Conservation (phyloP, 1,140 invertebrate species). For the Streblospio benedicti region DNA sequence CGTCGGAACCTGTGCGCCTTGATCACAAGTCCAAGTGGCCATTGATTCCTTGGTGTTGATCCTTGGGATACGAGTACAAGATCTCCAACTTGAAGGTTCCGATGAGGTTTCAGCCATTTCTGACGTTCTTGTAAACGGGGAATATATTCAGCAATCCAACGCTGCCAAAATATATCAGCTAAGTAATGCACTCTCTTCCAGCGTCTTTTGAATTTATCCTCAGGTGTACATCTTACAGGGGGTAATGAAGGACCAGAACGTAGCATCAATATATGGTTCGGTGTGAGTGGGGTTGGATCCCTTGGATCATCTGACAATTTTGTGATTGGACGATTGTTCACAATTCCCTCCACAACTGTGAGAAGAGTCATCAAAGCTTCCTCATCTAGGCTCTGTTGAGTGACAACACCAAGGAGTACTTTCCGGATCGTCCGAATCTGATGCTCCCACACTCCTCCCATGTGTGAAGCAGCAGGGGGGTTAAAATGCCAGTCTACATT, state of each 20-base stretch:
- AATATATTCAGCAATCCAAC: conserved; percentile 22
- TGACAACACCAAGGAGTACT: neutral
- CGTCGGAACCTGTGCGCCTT: too few species aligned
- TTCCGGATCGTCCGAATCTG: neutral
- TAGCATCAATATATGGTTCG: neutral
- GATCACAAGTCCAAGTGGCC: too few species aligned
- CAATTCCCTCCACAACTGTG: neutral
- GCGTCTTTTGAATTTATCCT: neutral
- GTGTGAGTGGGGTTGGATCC: neutral
- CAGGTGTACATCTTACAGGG: neutral
- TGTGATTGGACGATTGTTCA: neutral
- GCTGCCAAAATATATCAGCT: conserved; percentile 22
- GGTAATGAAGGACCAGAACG: neutral
- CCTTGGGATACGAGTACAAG: too few species aligned
- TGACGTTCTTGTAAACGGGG: conserved; percentile 15
- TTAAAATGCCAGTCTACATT: neutral
- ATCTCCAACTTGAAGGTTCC: conserved; percentile 19
- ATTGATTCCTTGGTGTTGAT: too few species aligned
- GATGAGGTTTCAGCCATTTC: conserved; percentile 19
- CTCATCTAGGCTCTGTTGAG: too few species aligned
- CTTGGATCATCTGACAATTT: neutral
- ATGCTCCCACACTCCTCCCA: neutral
- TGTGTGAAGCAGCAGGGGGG: neutral
- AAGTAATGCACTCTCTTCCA: conserved; percentile 27
- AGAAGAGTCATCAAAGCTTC: neutral